Evolutionary conservation across 2,888 invertebrate species (phyloP).

Genomic region (Andrena flavipes): DNA sequence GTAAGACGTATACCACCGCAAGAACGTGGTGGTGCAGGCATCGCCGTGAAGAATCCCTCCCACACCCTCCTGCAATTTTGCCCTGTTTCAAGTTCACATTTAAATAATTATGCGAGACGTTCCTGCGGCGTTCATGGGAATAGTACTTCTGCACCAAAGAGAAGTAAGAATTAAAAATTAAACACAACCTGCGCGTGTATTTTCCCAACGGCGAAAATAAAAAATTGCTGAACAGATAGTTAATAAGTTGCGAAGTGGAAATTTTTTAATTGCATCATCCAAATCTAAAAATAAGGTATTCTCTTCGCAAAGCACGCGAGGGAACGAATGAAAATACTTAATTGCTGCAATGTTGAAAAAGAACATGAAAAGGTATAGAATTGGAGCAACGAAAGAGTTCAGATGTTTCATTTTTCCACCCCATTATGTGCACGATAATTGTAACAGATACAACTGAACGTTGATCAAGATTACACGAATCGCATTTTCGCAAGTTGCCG

Average conservation of each 20-base stretch:
- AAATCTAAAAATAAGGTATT: too few relatives aligned
- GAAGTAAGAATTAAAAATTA: background rate
- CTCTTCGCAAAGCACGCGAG: too few relatives aligned
- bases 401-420: background rate
- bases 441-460: background rate
- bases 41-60: conserved; percentile 41
- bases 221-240: background rate
- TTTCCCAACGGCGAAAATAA: background rate
- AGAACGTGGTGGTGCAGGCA: conserved; percentile 60
- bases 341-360: background rate
- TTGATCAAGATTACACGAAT: background rate
- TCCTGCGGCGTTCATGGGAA: conserved; percentile 2
- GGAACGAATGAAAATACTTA: too few relatives aligned
- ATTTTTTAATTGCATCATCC: too few relatives aligned
- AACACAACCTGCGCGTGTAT: too few relatives aligned
- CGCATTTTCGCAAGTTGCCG: background rate
- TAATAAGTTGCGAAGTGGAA: too few relatives aligned
- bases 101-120: conserved; percentile 58
- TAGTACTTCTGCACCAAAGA: conserved; percentile 1
- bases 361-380: background rate
- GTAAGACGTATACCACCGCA: conserved; percentile 79
- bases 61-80: conserved; percentile 50
- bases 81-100: conserved; percentile 43
- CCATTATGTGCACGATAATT: background rate
- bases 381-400: background rate